These are phyloP conservation scores for Leptinotarsa texana DNA, from an alignment of 1,140 invertebrate genomes.

Conservation along the genomic window DNA sequence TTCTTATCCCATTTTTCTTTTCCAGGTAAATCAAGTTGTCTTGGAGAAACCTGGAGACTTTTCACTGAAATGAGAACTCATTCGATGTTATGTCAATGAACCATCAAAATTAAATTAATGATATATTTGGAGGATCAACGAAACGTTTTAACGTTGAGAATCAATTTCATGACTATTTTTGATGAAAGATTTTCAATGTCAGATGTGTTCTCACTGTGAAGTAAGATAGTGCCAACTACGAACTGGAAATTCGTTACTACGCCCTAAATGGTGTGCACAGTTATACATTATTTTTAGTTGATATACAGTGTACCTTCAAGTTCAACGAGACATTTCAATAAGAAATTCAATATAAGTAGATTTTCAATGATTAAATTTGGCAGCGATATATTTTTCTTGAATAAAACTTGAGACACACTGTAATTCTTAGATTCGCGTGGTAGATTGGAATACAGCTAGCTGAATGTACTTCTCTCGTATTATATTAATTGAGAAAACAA, in stretches of 20 bases:
- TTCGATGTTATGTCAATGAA: conserved; percentile 30
- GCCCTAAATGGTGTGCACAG: conserved; percentile 51
- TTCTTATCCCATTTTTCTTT: background rate
- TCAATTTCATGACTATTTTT: background rate
- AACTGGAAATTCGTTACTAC: conserved; percentile 54
- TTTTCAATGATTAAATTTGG: too few relatives aligned
- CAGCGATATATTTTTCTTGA: too few relatives aligned
- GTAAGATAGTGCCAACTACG: conserved; percentile 54
- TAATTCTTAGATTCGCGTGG: too few relatives aligned
- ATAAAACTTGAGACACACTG: too few relatives aligned
- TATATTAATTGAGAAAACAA: too few relatives aligned
- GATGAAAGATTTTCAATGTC: conserved; percentile 2
- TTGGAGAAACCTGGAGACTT: conserved; percentile 32
- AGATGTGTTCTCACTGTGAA: conserved; percentile 47
- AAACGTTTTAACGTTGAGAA: too few relatives aligned
- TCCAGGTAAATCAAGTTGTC: conserved; percentile 45
- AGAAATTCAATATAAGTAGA: too few relatives aligned
- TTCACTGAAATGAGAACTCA: conserved; percentile 35
- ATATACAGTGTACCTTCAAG: background rate
- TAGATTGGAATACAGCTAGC: too few relatives aligned
- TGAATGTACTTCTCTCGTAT: too few relatives aligned
- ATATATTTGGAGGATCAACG: too few relatives aligned
- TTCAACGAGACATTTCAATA: too few relatives aligned
- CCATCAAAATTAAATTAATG: background rate
- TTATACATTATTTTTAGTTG: conserved; percentile 24